phyloP scores from a whole-genome alignment of 2,113 vertebrate genomes.

The Actinemys pallida region DNA sequence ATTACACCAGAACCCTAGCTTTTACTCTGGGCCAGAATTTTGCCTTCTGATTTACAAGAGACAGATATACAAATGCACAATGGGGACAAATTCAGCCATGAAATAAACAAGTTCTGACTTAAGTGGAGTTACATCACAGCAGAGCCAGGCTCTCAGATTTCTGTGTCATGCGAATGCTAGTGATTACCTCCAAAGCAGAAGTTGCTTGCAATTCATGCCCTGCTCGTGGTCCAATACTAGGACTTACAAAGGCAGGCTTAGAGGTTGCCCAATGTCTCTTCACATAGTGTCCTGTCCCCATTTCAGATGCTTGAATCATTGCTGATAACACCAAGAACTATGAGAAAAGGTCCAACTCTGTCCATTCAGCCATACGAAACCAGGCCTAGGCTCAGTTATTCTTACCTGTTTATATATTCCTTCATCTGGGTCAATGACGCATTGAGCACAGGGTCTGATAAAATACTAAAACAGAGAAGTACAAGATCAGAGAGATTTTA shows the following conservation, averaged over 20 bases:
- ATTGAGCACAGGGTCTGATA: not conserved
- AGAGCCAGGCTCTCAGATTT: not conserved
- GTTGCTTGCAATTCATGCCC: not conserved
- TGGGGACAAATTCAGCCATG: not conserved
- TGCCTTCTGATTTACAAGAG: not conserved
- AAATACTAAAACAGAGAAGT: not conserved
- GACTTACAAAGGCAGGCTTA: not conserved
- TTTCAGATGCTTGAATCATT: not conserved
- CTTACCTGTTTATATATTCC: constrained; percentile 40
- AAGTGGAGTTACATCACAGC: not conserved
- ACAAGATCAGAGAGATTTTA: rapidly evolving
- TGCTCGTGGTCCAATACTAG: not conserved
- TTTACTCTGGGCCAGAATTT: not conserved
- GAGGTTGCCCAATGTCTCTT: not conserved
- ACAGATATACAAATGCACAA: not conserved
- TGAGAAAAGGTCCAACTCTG: not conserved
- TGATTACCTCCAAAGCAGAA: not conserved
- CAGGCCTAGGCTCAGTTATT: not conserved
- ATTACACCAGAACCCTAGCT: too few species aligned
- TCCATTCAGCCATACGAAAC: not conserved
- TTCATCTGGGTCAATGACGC: not conserved
- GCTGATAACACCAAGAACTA: not conserved
- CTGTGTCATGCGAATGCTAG: not conserved
- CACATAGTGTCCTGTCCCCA: not conserved
- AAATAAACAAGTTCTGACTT: not conserved